These are phyloP conservation scores for Ariopsis seemanni DNA, from an alignment of 2,113 vertebrate genomes.

Conservation along the genomic window DNA sequence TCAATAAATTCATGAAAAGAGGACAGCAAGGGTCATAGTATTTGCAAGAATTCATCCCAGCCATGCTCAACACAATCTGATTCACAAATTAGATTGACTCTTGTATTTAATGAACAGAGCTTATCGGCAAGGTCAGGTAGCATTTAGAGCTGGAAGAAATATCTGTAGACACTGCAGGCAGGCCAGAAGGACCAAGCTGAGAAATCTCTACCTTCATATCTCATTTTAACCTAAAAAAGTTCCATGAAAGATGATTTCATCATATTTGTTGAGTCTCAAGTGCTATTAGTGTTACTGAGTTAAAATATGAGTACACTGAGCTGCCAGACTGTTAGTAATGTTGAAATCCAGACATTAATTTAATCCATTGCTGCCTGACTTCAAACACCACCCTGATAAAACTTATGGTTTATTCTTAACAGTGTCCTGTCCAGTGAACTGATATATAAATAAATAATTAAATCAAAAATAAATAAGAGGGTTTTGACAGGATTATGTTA, in stretches of 20 bases:
- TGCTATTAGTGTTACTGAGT: neutral
- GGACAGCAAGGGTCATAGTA: neutral
- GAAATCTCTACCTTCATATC: neutral
- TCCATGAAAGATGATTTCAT: neutral
- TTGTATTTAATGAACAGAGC: neutral
- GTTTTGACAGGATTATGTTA: slow-evolving; percentile 27
- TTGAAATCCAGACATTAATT: neutral
- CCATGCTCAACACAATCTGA: neutral
- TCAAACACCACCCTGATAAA: neutral
- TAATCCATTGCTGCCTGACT: neutral
- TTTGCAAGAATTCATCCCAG: slow-evolving; percentile 2
- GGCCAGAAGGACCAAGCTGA: neutral
- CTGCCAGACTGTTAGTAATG: neutral
- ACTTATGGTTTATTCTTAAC: neutral
- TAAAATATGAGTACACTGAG: neutral
- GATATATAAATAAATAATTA: neutral
- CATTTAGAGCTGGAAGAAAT: neutral
- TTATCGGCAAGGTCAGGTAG: neutral
- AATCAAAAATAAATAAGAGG: neutral
- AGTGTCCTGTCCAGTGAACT: neutral
- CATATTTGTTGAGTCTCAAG: neutral
- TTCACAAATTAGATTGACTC: neutral
- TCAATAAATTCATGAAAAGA: neutral
- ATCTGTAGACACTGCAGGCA: neutral
- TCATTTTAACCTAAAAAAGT: neutral